Conservation (phyloP, 2,113 vertebrate species). For the Anhinga rufa region DNA sequence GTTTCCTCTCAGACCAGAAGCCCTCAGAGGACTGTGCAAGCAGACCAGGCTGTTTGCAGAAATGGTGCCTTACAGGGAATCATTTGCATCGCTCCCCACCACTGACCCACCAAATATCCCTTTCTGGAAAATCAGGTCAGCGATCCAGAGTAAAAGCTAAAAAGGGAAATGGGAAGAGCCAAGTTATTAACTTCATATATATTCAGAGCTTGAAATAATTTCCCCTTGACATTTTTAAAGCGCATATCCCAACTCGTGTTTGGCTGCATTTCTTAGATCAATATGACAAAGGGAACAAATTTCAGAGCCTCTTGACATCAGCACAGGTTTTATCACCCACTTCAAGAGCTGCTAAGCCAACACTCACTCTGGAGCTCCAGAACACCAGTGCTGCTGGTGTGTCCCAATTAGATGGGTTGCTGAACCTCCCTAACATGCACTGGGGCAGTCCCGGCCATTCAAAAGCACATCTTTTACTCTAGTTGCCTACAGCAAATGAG, state of each 20-base stretch:
- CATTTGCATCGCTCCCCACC: background rate
- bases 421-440: background rate
- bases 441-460: background rate
- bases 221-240: slow-evolving; percentile 65
- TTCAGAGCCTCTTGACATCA: background rate
- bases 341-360: background rate
- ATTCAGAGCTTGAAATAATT: slow-evolving; percentile 61
- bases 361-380: background rate
- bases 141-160: slow-evolving; percentile 15
- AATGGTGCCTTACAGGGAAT: background rate
- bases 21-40: background rate
- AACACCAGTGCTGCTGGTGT: background rate
- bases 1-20: background rate
- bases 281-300: background rate
- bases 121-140: slow-evolving; percentile 50
- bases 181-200: slow-evolving; percentile 33
- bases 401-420: background rate
- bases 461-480: background rate
- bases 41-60: background rate
- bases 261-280: slow-evolving; percentile 24
- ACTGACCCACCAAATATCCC: background rate
- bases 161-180: slow-evolving; percentile 33
- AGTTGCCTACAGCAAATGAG: background rate
- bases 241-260: slow-evolving; percentile 20
- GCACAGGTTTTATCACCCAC: background rate